Evolutionary conservation across 2,113 vertebrate genomes (phyloP), one percentile per base, ranked within the genome.

Genomic region (Larimichthys crocea): DNA sequence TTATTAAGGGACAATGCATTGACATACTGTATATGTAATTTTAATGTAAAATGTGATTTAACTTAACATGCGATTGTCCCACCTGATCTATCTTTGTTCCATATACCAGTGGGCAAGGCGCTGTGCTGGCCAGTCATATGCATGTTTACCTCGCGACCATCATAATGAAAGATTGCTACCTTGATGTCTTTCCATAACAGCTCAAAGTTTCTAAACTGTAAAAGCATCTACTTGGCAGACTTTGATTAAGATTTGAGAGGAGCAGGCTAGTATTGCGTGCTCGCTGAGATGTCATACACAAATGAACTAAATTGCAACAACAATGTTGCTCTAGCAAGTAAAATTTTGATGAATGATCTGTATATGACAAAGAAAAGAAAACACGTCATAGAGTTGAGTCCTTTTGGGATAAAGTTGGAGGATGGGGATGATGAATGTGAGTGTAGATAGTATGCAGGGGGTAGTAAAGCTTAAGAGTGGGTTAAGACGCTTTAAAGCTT

Each of bases 401-500:
- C 52, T 17, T 52, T 64, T 26, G 55, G 50, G 22, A 71, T 35
- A 5, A 10, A 5, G 5, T 3, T 24, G 7, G 48, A 29, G 44
- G 12, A 17, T 48, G 17, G 44, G 22, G 29, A 24, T 67, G 26
- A 67, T 84, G 35, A 60, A 53, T 35, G 61, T 49, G 57, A 72
- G 78, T 57, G 48, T 55, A 15, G 63, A 60, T 55, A 22, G 22
- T 61, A 53, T 53, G 48, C 3, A 5, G 19, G 20, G 22, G 3
- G 55, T 48, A 26, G 56, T 78, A 55, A 73, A 70, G 64, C 55
- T 74, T 80, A 69, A n/a, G 29, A 84, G 61, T 61, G 49, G 64
- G 74, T 86, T 80, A 61, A 72, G 29, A 64, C 61, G 76, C 44
- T 56, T 56, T 5, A 79, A 82, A 35, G 24, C 73, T 66, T 11